Evolutionary conservation across 2,888 invertebrate species (phyloP).

Genomic region (Pogonocherus hispidulus): DNA sequence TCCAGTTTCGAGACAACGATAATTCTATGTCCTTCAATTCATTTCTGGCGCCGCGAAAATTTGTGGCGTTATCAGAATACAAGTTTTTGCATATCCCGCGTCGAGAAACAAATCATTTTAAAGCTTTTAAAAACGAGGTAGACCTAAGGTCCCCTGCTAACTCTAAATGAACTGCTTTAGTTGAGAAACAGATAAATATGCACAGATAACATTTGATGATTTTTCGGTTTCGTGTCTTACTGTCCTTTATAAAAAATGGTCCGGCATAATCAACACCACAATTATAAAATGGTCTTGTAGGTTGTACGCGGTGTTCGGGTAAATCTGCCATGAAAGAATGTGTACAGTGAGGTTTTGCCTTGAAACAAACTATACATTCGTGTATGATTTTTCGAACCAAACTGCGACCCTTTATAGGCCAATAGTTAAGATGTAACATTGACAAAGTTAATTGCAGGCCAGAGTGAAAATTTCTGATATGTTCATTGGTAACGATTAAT

Average conservation of each 20-base stretch:
- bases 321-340: slow-evolving; percentile 42
- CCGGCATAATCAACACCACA: slow-evolving; percentile 45
- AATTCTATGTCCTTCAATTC: slow-evolving; percentile 32
- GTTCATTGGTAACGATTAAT: slow-evolving; percentile 38
- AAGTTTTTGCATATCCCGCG: slow-evolving; percentile 37
- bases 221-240: slow-evolving; percentile 31
- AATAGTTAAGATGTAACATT: too few relatives aligned
- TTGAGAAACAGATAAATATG: too few relatives aligned
- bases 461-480: slow-evolving; percentile 41
- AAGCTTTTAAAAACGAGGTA: slow-evolving; percentile 37
- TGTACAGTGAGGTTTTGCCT: slow-evolving; percentile 20
- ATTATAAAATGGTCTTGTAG: slow-evolving; percentile 39
- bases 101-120: too few relatives aligned
- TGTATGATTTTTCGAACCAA: slow-evolving; percentile 29
- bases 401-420: slow-evolving; percentile 34
- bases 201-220: slow-evolving; percentile 43
- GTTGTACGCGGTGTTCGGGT: slow-evolving; percentile 37
- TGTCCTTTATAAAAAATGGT: slow-evolving; percentile 41
- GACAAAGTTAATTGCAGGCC: too few relatives aligned
- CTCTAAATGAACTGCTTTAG: slow-evolving; percentile 45
- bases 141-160: slow-evolving; percentile 38
- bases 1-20: background rate
- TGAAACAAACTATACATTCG: slow-evolving; percentile 41
- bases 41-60: slow-evolving; percentile 53
- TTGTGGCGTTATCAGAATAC: slow-evolving; percentile 38